These are phyloP conservation scores for Helicoverpa assulta DNA, from an alignment of 2,888 invertebrate genomes.

Conservation along the genomic window DNA sequence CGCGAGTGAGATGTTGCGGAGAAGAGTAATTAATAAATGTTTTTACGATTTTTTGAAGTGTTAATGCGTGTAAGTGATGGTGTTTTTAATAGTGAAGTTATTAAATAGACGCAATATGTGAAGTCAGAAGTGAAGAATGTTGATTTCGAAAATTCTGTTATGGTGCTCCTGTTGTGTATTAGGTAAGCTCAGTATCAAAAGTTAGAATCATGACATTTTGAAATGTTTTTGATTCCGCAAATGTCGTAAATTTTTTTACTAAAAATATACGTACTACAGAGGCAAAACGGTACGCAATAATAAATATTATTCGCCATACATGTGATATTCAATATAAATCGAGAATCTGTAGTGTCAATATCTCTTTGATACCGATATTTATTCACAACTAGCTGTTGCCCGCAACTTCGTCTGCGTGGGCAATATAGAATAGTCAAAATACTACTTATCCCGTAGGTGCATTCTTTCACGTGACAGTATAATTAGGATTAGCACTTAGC, in stretches of 20 bases:
- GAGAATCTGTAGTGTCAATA: constrained; percentile 18
- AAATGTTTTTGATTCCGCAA: no score
- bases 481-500: no score
- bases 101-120: background rate
- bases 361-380: constrained; percentile 38
- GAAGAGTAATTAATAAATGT: background rate
- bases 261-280: background rate
- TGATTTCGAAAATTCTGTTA: constrained; percentile 43
- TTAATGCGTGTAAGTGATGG: background rate
- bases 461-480: no score
- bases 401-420: no score
- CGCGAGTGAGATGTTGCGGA: background rate
- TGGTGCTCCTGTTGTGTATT: constrained; percentile 22
- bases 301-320: constrained; percentile 3
- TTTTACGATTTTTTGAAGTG: background rate
- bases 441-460: no score
- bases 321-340: constrained; percentile 23
- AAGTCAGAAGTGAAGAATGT: constrained; percentile 33
- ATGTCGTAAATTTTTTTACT: no score
- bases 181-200: constrained; percentile 49
- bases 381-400: no score
- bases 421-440: no score
- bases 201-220: background rate
- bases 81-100: constrained; percentile 1
- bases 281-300: background rate